These are phyloP conservation scores for Drosophila borealis DNA, from an alignment of 2,888 invertebrate species.

Conservation along the genomic window DNA sequence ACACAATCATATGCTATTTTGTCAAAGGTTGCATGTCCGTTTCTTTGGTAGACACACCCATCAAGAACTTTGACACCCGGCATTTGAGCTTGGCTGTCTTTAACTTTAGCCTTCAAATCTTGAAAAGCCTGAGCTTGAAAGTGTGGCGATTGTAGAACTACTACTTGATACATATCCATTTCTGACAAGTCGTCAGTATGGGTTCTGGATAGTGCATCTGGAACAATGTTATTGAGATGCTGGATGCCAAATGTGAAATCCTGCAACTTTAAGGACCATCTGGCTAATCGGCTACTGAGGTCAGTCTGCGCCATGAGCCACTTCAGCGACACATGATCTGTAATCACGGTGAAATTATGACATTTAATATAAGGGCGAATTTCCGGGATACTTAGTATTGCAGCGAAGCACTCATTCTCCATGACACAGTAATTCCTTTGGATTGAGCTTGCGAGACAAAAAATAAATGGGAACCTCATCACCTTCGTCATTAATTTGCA, in stretches of 20 bases:
- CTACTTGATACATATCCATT: not conserved
- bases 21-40: not conserved
- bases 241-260: too few species aligned
- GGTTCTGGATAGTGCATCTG: not conserved
- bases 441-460: slow-evolving; percentile 24
- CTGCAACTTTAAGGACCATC: not conserved
- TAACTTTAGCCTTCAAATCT: not conserved
- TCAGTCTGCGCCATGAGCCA: not conserved
- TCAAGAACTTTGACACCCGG: too few species aligned
- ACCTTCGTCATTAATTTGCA: slow-evolving; percentile 1
- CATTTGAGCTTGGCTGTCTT: not conserved
- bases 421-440: slow-evolving; percentile 2
- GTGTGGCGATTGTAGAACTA: not conserved
- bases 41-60: not conserved
- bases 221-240: not conserved
- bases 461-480: not conserved
- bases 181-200: not conserved
- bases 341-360: not conserved
- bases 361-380: slow-evolving; percentile 5
- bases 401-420: slow-evolving; percentile 21
- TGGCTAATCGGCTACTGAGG: not conserved
- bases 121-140: not conserved
- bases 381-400: slow-evolving; percentile 9
- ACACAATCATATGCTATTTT: not conserved
- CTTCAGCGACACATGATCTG: not conserved